Percentiles rank a stretch among this genome's conserved stretches.
Evolutionary conservation across 2,797 vertebrate species (phyloP).

Genomic region (Dendrocincla tyrannina): DNA sequence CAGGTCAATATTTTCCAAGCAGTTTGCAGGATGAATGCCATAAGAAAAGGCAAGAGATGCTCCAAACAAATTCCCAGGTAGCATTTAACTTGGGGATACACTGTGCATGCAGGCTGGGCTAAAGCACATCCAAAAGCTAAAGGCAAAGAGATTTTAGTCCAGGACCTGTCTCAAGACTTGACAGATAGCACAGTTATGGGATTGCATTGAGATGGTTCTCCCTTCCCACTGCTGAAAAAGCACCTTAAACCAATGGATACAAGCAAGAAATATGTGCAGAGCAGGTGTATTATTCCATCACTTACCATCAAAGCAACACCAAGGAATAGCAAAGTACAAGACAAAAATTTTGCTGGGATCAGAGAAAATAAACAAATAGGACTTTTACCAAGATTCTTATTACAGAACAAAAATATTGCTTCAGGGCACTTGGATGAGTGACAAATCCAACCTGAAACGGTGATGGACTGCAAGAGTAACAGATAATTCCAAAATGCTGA

Average conservation of each 20-base stretch:
- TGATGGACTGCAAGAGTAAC: background rate
- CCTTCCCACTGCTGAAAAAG: background rate
- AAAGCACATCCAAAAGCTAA: background rate
- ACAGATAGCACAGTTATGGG: background rate
- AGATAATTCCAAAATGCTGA: background rate
- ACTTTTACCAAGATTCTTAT: background rate
- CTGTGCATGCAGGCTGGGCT: background rate
- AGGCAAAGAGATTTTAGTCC: background rate
- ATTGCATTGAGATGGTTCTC: background rate
- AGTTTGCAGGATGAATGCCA: background rate
- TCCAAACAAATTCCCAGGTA: background rate
- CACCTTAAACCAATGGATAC: background rate
- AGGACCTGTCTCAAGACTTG: background rate
- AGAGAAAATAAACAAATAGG: background rate
- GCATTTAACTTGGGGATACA: background rate
- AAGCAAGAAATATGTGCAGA: background rate
- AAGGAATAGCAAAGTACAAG: background rate
- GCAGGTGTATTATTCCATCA: background rate
- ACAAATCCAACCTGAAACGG: conserved; percentile 3
- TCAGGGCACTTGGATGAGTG: background rate
- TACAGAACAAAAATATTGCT: background rate
- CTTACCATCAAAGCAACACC: background rate
- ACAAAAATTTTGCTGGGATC: background rate
- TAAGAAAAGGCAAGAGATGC: background rate
- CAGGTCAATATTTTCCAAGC: background rate